Conservation (phyloP, 2,113 vertebrate genomes). For the Psittacara wagleri region DNA sequence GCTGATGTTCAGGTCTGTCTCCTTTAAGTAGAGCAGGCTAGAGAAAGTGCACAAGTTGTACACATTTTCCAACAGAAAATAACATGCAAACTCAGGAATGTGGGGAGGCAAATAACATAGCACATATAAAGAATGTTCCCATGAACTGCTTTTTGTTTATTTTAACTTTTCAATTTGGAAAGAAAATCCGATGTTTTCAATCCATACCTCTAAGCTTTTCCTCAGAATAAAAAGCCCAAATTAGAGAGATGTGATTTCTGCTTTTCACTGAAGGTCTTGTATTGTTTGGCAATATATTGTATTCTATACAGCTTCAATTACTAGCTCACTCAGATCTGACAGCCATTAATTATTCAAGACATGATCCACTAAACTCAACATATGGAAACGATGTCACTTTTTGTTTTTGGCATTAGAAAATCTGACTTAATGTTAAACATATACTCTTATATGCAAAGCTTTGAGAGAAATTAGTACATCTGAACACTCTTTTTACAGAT, state of each 20-base stretch:
- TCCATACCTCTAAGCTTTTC: neutral
- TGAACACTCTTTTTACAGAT: neutral
- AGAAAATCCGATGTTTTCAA: slow-evolving; percentile 6
- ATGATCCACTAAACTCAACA: slow-evolving; percentile 64
- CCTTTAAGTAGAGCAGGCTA: neutral
- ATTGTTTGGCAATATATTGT: slow-evolving; percentile 65
- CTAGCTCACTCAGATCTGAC: slow-evolving; percentile 47
- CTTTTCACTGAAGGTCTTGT: slow-evolving; percentile 38
- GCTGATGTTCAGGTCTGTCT: slow-evolving; percentile 50
- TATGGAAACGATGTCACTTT: slow-evolving; percentile 68
- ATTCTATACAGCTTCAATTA: slow-evolving; percentile 51
- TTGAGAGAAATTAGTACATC: slow-evolving; percentile 13
- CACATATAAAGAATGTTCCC: neutral
- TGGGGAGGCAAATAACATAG: neutral
- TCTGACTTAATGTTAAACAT: slow-evolving; percentile 49
- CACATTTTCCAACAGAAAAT: slow-evolving; percentile 13
- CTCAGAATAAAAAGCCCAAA: neutral
- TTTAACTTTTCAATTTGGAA: slow-evolving; percentile 15
- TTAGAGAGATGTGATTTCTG: slow-evolving; percentile 26
- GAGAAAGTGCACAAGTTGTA: neutral
- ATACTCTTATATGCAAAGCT: slow-evolving; percentile 23
- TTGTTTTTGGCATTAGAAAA: slow-evolving; percentile 56
- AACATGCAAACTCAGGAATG: neutral
- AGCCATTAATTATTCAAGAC: slow-evolving; percentile 66
- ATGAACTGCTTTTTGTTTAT: neutral